phyloP scores from a whole-genome alignment of 1,140 invertebrate species.

The Drepana arcuata region DNA sequence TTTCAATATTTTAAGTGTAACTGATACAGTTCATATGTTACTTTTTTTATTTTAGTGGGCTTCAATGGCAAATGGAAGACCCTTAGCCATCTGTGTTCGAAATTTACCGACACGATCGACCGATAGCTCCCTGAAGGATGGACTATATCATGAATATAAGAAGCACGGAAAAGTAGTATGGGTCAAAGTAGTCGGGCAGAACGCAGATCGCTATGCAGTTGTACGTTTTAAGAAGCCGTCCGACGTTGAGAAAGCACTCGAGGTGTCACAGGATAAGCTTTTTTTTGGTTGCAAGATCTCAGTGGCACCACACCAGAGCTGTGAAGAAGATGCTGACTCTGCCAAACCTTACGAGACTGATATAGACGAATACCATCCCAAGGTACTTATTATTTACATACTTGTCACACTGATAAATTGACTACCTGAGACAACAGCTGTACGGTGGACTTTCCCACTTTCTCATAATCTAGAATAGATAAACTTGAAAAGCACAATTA shows the following conservation, averaged over 20 bases:
- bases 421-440: too few species aligned
- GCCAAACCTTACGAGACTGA: constrained; percentile 92
- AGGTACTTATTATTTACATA: constrained; percentile 75
- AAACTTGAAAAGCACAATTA: too few species aligned
- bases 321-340: constrained; percentile 90
- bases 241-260: constrained; percentile 95
- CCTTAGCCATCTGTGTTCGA: constrained; percentile 91
- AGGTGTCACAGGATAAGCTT: constrained; percentile 95
- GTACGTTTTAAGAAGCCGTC: constrained; percentile 96
- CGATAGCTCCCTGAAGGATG: constrained; percentile 96
- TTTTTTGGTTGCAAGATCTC: constrained; percentile 98
- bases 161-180: constrained; percentile 97
- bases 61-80: constrained; percentile 54
- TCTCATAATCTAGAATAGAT: too few species aligned
- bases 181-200: constrained; percentile 78
- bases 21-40: constrained; percentile 4
- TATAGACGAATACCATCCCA: constrained; percentile 95
- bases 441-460: too few species aligned
- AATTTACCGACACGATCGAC: constrained; percentile 91
- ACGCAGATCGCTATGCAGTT: constrained; percentile 60
- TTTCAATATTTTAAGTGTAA: too few species aligned
- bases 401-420: too few species aligned
- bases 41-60: constrained; percentile 56
- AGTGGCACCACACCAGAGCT: constrained; percentile 89
- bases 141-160: constrained; percentile 98